A percentile compares a stretch with the other conserved stretches of the same genome.
Evolutionary conservation across 2,113 vertebrate species (phyloP).

Genomic region (Trichechus manatus): DNA sequence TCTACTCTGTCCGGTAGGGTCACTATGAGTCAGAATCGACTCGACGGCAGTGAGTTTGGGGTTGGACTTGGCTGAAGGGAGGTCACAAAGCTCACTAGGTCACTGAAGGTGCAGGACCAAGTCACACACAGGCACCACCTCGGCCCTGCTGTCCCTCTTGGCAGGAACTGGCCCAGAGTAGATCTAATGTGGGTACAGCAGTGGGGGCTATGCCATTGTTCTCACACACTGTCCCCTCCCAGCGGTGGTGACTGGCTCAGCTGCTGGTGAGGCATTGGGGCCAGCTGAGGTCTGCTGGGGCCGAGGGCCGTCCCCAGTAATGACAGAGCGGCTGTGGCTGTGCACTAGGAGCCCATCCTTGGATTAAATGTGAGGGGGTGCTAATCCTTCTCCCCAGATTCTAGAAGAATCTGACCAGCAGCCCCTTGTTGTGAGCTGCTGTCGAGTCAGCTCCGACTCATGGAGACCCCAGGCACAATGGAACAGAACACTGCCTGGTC

Average conservation of each 20-base stretch:
- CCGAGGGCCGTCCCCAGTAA: fast-evolving
- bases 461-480: background rate
- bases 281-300: background rate
- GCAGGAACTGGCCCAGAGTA: background rate
- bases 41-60: too few relatives aligned
- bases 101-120: background rate
- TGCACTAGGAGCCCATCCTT: background rate
- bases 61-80: background rate
- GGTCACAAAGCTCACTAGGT: background rate
- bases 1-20: too few relatives aligned
- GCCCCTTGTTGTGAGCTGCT: background rate
- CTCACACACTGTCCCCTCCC: background rate
- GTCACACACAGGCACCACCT: background rate
- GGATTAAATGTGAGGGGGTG: background rate
- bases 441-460: background rate
- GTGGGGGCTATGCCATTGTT: fast-evolving
- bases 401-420: background rate
- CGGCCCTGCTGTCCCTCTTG: background rate
- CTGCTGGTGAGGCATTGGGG: background rate
- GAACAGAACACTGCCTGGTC: background rate
- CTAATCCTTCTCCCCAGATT: background rate
- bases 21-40: too few relatives aligned
- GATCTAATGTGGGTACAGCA: background rate
- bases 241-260: background rate
- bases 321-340: background rate